phyloP scores from a whole-genome alignment of 2,888 invertebrate genomes.

The Schizotus pectinicornis region DNA sequence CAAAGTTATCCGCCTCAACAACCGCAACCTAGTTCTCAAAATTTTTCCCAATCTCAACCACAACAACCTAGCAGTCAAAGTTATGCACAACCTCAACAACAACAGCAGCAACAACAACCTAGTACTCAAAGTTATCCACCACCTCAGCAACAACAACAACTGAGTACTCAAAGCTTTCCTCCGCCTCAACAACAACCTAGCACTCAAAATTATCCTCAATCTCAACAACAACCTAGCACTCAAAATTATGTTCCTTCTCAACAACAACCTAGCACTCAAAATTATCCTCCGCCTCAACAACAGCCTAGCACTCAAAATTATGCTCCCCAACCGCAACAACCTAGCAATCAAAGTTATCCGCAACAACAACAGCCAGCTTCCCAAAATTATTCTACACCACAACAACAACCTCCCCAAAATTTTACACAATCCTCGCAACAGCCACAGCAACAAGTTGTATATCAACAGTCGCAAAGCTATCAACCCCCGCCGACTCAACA shows the following conservation, averaged over 20 bases:
- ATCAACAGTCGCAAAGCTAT: constrained; percentile 27
- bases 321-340: constrained; percentile 31
- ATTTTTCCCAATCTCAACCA: constrained; percentile 25
- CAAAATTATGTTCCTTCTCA: constrained; percentile 25
- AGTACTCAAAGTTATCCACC: constrained; percentile 19
- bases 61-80: constrained; percentile 27
- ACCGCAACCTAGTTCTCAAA: constrained; percentile 7
- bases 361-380: constrained; percentile 32
- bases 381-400: constrained; percentile 35
- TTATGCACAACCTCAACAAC: constrained; percentile 6
- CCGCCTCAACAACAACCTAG: constrained; percentile 32
- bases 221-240: neutral
- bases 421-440: constrained; percentile 19
- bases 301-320: constrained; percentile 26
- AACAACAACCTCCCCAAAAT: constrained; percentile 34
- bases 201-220: constrained; percentile 8
- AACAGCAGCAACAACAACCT: constrained; percentile 29
- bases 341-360: constrained; percentile 32
- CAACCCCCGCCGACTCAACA: constrained; percentile 27
- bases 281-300: constrained; percentile 10
- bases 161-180: constrained; percentile 21
- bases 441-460: constrained; percentile 31
- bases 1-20: constrained; percentile 18
- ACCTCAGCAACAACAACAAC: constrained; percentile 34
- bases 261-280: constrained; percentile 29